Evolutionary conservation across 2,888 invertebrate species (phyloP).

Genomic region (Tribolium freemani): DNA sequence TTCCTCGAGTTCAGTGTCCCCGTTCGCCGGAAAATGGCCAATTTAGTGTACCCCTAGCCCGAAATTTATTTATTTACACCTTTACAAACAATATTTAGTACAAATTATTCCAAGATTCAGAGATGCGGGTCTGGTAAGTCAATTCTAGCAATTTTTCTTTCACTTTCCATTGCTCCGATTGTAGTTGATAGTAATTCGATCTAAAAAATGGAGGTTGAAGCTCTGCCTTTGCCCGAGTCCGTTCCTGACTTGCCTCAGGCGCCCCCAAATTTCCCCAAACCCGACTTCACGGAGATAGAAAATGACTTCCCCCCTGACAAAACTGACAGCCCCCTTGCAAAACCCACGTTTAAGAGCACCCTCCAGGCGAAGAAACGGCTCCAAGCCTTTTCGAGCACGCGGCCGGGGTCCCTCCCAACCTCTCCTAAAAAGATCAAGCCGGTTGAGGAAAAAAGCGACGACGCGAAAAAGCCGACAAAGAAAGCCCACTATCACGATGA

Average conservation of each 20-base stretch:
- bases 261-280: constrained; percentile 19
- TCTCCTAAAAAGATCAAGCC: constrained; percentile 45
- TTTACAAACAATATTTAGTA: not conserved
- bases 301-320: constrained; percentile 6
- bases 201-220: constrained; percentile 29
- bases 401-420: constrained; percentile 43
- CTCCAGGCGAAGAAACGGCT: constrained; percentile 63
- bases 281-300: constrained; percentile 9
- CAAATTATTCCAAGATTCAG: not conserved
- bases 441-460: constrained; percentile 47
- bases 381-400: constrained; percentile 60
- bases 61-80: constrained; percentile 23
- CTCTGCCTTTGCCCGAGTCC: constrained; percentile 9
- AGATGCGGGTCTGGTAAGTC: not conserved
- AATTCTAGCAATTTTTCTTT: not conserved
- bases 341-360: constrained; percentile 52
- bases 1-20: not conserved
- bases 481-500: constrained; percentile 30
- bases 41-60: not conserved
- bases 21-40: not conserved
- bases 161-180: not conserved
- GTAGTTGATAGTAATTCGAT: not conserved
- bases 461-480: constrained; percentile 3
- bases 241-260: not conserved
- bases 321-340: constrained; percentile 21